Percentiles rank a stretch among this genome's conserved stretches.
Conservation (phyloP, 2,888 invertebrate species). For the Sinohyriopsis cumingii region DNA sequence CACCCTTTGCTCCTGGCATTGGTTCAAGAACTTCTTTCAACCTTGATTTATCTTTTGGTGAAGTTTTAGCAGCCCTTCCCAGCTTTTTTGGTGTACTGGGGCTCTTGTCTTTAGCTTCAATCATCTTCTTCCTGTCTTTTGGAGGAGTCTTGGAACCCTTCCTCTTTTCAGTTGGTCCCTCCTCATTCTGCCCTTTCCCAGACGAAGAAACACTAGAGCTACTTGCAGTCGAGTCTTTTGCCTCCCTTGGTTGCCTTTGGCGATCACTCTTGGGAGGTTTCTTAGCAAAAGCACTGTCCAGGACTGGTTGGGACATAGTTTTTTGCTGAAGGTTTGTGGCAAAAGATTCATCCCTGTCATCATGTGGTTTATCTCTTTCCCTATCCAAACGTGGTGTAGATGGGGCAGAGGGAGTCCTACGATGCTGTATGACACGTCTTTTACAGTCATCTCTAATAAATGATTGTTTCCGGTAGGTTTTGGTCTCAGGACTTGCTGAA, state of each 20-base stretch:
- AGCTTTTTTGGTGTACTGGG: constrained; percentile 13
- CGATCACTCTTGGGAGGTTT: constrained; percentile 28
- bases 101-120: constrained; percentile 31
- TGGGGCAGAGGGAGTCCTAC: constrained; percentile 61
- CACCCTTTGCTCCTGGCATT: constrained; percentile 12
- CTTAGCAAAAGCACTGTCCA: constrained; percentile 32
- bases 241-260: constrained; percentile 7
- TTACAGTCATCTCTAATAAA: constrained; percentile 59
- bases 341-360: constrained; percentile 8
- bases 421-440: constrained; percentile 53
- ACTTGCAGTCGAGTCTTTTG: constrained; percentile 24
- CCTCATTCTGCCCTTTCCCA: constrained; percentile 34
- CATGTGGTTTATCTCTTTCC: constrained; percentile 8
- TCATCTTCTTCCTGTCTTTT: constrained; percentile 47
- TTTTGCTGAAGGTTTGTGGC: constrained; percentile 23
- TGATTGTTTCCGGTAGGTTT: constrained; percentile 44
- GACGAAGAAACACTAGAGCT: constrained; percentile 15
- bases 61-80: constrained; percentile 3
- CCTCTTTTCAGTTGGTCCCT: constrained; percentile 42
- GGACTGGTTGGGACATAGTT: constrained; percentile 37
- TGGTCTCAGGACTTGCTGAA: constrained; percentile 24
- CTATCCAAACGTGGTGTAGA: constrained; percentile 54
- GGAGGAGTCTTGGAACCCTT: constrained; percentile 51
- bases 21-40: constrained; percentile 29
- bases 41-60: constrained; percentile 18